Conservation (phyloP, 2,888 invertebrate genomes). For the Leucophenga maculata region DNA sequence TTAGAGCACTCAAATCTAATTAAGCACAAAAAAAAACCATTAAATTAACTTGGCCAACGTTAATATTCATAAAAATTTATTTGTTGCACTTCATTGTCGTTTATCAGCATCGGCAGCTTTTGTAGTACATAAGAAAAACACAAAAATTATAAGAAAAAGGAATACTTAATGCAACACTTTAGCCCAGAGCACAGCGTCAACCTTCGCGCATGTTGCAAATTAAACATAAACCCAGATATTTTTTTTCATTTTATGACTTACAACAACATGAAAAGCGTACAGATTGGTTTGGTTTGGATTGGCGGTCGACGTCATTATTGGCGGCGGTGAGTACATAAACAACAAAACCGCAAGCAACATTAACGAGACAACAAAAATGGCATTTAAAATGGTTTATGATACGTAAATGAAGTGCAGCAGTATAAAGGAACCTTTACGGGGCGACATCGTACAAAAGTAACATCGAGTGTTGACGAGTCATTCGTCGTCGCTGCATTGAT, state of each 20-base stretch:
- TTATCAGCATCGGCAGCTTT: no score
- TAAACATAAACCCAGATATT: slow-evolving; percentile 6
- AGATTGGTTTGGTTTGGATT: neutral
- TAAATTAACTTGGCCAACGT: no score
- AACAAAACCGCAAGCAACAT: neutral
- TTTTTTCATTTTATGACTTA: no score
- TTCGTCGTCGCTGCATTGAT: neutral
- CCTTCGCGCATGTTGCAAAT: neutral
- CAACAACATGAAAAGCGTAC: neutral
- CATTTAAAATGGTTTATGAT: slow-evolving; percentile 6
- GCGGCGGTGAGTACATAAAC: slow-evolving; percentile 1
- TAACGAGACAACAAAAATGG: neutral
- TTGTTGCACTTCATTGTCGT: no score
- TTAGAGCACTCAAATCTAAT: no score
- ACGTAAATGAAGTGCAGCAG: neutral
- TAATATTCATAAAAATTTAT: no score
- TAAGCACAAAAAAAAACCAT: no score
- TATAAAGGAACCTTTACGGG: neutral
- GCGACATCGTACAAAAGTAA: neutral
- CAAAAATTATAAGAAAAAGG: neutral
- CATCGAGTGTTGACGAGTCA: neutral
- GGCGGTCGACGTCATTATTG: neutral
- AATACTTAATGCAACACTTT: neutral
- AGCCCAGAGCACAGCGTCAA: no score
- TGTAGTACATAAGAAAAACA: neutral